Conservation (phyloP, 2,888 invertebrate species). For the Dolichopus griseipennis region DNA sequence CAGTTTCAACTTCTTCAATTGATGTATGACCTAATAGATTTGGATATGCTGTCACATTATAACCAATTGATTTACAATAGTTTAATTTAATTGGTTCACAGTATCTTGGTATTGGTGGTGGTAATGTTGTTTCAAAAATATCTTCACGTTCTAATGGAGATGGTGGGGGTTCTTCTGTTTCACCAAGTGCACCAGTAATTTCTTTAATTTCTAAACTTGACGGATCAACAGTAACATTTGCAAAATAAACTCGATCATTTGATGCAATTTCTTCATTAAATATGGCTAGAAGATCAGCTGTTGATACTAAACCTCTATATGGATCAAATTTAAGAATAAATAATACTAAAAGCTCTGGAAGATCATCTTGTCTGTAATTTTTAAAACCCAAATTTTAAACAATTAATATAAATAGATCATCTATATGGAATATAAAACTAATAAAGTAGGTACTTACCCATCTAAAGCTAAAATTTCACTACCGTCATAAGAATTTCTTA, state of each 20-base stretch:
- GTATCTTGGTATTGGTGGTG: constrained; percentile 50
- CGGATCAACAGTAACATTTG: constrained; percentile 56
- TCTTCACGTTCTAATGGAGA: constrained; percentile 36
- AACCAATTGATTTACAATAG: constrained; percentile 62
- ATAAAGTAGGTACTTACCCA: constrained; percentile 52
- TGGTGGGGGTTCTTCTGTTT: constrained; percentile 40
- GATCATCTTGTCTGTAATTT: constrained; percentile 51
- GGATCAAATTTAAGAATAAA: constrained; percentile 82
- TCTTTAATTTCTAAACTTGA: constrained; percentile 57
- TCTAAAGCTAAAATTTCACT: constrained; percentile 78
- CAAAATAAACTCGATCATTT: constrained; percentile 50
- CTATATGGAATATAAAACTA: not conserved
- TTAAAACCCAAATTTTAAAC: not conserved
- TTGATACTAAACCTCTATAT: constrained; percentile 56
- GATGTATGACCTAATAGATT: constrained; percentile 57
- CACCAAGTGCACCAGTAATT: constrained; percentile 35
- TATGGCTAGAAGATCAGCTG: constrained; percentile 56
- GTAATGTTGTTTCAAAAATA: constrained; percentile 42
- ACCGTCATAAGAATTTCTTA: constrained; percentile 66
- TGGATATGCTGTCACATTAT: constrained; percentile 76
- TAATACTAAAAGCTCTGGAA: constrained; percentile 65
- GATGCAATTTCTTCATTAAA: constrained; percentile 57
- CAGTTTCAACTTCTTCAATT: constrained; percentile 56
- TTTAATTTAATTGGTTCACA: constrained; percentile 59
- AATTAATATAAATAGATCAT: not conserved